phyloP scores from a whole-genome alignment of 2,888 invertebrate genomes.

The Plagodis dolabraria region DNA sequence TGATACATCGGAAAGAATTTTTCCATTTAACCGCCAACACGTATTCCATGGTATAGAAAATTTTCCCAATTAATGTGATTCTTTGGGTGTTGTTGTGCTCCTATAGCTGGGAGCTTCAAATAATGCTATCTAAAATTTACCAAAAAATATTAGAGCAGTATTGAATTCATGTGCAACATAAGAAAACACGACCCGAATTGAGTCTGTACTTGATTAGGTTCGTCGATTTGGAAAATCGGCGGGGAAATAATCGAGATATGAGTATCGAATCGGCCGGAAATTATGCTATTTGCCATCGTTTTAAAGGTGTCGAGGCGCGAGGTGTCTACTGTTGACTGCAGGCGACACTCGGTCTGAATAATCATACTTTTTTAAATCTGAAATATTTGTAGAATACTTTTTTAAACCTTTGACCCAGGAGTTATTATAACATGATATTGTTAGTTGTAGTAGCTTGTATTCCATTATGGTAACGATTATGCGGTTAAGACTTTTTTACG shows the following conservation, averaged over 20 bases:
- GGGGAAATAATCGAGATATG: constrained; percentile 69
- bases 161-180: constrained; percentile 1
- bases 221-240: constrained; percentile 62
- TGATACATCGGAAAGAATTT: too few relatives aligned
- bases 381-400: too few relatives aligned
- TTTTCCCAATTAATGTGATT: too few relatives aligned
- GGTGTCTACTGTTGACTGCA: constrained; percentile 11
- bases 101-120: too few relatives aligned
- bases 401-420: background rate
- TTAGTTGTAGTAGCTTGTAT: too few relatives aligned
- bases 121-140: too few relatives aligned
- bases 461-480: too few relatives aligned
- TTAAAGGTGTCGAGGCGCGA: constrained; percentile 52
- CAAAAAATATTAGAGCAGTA: background rate
- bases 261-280: constrained; percentile 69
- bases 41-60: too few relatives aligned
- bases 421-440: too few relatives aligned
- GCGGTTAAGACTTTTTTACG: too few relatives aligned
- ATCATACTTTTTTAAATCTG: constrained; percentile 1
- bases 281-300: constrained; percentile 69
- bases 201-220: constrained; percentile 43
- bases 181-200: constrained; percentile 49
- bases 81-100: too few relatives aligned
- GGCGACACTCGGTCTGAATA: constrained; percentile 8
- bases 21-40: too few relatives aligned